These are phyloP conservation scores for Noctuana brunneofusca DNA, from an alignment of 2,888 invertebrate species.

Conservation along the genomic window DNA sequence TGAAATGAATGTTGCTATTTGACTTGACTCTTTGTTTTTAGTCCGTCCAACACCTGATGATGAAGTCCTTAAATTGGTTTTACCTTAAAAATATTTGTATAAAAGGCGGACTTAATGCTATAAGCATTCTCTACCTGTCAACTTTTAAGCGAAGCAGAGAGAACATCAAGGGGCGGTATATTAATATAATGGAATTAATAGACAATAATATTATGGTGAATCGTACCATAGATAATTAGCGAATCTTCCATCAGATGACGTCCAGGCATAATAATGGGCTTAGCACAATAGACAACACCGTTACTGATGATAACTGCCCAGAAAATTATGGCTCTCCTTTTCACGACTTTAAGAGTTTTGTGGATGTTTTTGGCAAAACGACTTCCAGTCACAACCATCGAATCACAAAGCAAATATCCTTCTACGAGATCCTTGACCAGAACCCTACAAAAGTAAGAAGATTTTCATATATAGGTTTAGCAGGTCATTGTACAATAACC, in stretches of 20 bases:
- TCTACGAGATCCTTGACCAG: constrained; percentile 44
- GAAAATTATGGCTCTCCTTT: constrained; percentile 54
- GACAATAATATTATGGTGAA: background rate
- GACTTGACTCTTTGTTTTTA: too few species aligned
- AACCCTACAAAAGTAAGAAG: constrained; percentile 15
- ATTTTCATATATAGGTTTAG: background rate
- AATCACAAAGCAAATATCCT: constrained; percentile 47
- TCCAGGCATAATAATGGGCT: constrained; percentile 51
- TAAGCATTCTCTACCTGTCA: too few species aligned
- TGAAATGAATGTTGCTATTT: too few species aligned
- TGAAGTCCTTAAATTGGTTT: too few species aligned
- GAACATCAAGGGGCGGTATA: too few species aligned
- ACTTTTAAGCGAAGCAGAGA: too few species aligned
- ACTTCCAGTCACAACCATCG: constrained; percentile 42
- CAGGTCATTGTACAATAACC: too few species aligned
- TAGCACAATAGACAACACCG: constrained; percentile 47
- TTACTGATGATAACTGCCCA: constrained; percentile 55
- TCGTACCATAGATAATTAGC: constrained; percentile 49
- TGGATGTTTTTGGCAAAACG: constrained; percentile 51
- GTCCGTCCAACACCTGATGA: too few species aligned
- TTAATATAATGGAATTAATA: too few species aligned
- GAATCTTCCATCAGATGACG: constrained; percentile 52
- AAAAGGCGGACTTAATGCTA: too few species aligned
- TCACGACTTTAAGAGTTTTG: constrained; percentile 48
- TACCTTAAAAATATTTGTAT: too few species aligned